These are phyloP conservation scores for Oceanodroma tethys DNA, from an alignment of 2,113 vertebrate genomes.

Conservation along the genomic window DNA sequence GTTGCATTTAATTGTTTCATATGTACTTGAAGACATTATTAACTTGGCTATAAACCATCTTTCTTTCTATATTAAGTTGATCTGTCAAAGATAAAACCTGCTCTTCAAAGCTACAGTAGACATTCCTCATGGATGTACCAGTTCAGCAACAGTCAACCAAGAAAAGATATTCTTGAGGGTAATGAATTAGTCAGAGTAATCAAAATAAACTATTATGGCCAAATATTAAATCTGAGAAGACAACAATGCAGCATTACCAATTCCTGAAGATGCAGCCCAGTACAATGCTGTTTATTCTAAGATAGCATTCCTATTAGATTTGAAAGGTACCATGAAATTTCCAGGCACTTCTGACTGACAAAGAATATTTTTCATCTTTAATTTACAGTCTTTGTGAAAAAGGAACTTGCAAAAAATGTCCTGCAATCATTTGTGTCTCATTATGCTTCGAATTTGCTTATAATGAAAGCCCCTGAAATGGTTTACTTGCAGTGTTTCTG, in stretches of 20 bases:
- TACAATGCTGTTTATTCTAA: not conserved
- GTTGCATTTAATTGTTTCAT: not conserved
- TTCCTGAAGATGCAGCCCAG: not conserved
- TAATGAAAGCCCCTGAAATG: not conserved
- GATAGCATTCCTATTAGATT: not conserved
- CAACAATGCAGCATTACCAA: not conserved
- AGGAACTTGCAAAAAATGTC: not conserved
- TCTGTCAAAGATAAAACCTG: not conserved
- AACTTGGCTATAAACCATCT: not conserved
- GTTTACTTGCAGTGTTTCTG: not conserved
- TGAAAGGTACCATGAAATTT: not conserved
- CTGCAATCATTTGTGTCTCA: not conserved
- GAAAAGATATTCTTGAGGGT: not conserved
- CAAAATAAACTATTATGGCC: not conserved
- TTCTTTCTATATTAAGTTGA: not conserved
- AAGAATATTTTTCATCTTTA: not conserved
- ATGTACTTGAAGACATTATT: not conserved
- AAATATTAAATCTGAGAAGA: not conserved
- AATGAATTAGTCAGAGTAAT: not conserved
- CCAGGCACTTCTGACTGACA: not conserved
- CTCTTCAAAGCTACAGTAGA: not conserved
- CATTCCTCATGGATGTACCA: not conserved
- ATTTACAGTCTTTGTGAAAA: not conserved
- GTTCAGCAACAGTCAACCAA: not conserved
- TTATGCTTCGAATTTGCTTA: not conserved